Evolutionary conservation across 2,888 invertebrate genomes (phyloP).

Genomic region (Stegana nigrithorax): DNA sequence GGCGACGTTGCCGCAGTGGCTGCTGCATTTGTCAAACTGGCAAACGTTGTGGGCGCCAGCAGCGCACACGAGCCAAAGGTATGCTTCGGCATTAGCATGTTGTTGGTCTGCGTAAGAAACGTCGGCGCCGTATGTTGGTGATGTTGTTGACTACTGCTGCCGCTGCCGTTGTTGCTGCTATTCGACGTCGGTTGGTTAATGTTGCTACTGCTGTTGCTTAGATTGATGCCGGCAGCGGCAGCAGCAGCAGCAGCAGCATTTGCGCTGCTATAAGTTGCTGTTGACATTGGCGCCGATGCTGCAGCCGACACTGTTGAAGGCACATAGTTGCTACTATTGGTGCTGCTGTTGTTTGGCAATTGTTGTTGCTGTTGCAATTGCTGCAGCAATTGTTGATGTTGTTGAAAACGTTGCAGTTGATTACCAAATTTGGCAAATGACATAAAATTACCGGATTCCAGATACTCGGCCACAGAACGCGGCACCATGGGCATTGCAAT

Average conservation of each 20-base stretch:
- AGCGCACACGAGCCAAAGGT: slow-evolving; percentile 66
- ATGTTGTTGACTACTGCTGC: not conserved
- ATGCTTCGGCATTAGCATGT: slow-evolving; percentile 61
- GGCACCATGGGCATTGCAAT: slow-evolving; percentile 3
- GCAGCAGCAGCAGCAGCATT: not conserved
- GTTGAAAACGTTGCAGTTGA: not conserved
- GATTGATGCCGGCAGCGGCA: not conserved
- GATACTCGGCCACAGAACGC: slow-evolving; percentile 23
- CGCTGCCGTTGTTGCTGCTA: not conserved
- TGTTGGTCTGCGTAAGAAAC: slow-evolving; percentile 39
- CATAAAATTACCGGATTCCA: not conserved
- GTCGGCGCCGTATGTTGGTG: too few species aligned
- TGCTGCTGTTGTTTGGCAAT: not conserved
- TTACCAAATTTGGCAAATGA: not conserved
- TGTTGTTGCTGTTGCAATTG: not conserved
- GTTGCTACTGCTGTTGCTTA: not conserved
- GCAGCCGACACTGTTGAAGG: slow-evolving; percentile 22
- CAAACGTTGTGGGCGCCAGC: slow-evolving; percentile 58
- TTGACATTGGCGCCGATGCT: not conserved
- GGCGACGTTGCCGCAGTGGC: not conserved
- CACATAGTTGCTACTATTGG: slow-evolving; percentile 5
- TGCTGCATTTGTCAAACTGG: slow-evolving; percentile 38
- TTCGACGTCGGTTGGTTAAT: not conserved
- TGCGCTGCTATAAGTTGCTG: slow-evolving; percentile 13
- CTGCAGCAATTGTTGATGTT: not conserved